phyloP scores from a whole-genome alignment of 2,797 vertebrate genomes.

The Spondyliosoma cantharus region DNA sequence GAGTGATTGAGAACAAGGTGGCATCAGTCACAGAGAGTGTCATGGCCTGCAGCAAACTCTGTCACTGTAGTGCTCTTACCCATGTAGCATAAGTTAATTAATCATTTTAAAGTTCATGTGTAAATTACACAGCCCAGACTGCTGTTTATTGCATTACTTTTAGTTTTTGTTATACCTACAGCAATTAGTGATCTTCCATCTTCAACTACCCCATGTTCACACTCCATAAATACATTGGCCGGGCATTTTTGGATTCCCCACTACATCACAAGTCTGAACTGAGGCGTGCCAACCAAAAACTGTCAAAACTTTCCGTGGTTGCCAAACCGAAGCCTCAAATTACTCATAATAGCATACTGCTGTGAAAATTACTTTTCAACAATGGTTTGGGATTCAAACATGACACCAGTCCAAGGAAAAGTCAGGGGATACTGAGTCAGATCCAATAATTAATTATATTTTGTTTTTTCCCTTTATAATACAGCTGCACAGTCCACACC shows the following conservation, averaged over 20 bases:
- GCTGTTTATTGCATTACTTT: slow-evolving; percentile 3
- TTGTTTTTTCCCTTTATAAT: background rate
- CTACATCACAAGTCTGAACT: slow-evolving; percentile 19
- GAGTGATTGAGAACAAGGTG: slow-evolving; percentile 27
- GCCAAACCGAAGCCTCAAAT: slow-evolving; percentile 46
- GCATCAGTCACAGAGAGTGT: slow-evolving; percentile 25
- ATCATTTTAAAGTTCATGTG: background rate
- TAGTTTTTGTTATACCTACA: slow-evolving; percentile 19
- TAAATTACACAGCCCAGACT: background rate
- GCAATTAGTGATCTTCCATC: slow-evolving; percentile 23
- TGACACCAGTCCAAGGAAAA: slow-evolving; percentile 18
- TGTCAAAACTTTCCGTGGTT: slow-evolving; percentile 29
- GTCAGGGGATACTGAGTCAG: slow-evolving; percentile 1
- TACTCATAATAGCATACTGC: slow-evolving; percentile 31
- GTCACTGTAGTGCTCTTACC: background rate
- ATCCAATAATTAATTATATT: background rate
- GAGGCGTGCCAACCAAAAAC: slow-evolving; percentile 9
- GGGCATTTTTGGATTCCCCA: slow-evolving; percentile 13
- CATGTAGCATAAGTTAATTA: slow-evolving; percentile 1
- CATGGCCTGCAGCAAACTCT: slow-evolving; percentile 1
- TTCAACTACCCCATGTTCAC: background rate
- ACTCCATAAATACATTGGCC: slow-evolving; percentile 24
- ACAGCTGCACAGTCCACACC: background rate
- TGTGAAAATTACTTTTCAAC: slow-evolving; percentile 42
- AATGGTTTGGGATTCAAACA: slow-evolving; percentile 15